These are phyloP conservation scores for Disparrhopalites patrizii DNA, from an alignment of 2,888 invertebrate species.

Conservation along the genomic window DNA sequence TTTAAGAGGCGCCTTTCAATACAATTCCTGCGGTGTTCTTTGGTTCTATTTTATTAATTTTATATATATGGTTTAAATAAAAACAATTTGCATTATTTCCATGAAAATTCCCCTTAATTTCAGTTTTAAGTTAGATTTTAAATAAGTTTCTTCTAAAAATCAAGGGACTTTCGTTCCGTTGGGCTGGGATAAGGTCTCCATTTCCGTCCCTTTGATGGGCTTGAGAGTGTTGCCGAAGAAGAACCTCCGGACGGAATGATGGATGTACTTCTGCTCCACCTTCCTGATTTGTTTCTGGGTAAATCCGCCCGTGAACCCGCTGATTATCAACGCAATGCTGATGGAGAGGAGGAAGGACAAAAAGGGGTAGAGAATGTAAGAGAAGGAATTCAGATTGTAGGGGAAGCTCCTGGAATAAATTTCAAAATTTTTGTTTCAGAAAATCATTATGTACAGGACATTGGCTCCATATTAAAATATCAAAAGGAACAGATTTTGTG, in stretches of 20 bases:
- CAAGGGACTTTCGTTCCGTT: too few relatives aligned
- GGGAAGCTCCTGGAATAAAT: background rate
- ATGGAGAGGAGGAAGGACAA: constrained; percentile 25
- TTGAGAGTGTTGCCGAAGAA: background rate
- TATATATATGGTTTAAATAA: too few relatives aligned
- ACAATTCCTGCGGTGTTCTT: too few relatives aligned
- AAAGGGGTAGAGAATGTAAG: constrained; percentile 30
- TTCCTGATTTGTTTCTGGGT: constrained; percentile 2
- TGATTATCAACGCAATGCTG: constrained; percentile 20
- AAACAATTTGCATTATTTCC: too few relatives aligned
- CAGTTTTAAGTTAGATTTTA: too few relatives aligned
- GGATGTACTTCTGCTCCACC: constrained; percentile 15
- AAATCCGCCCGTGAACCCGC: constrained; percentile 32
- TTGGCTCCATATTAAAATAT: background rate
- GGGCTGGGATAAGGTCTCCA: background rate
- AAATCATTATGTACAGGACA: background rate
- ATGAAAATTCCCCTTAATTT: too few relatives aligned
- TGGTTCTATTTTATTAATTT: too few relatives aligned
- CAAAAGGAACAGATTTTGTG: background rate
- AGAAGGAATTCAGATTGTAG: constrained; percentile 14
- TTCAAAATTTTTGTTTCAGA: background rate
- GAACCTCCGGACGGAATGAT: constrained; percentile 5
- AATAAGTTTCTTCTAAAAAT: too few relatives aligned
- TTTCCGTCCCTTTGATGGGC: background rate
- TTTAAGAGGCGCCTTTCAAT: too few relatives aligned